A percentile compares a stretch with the other conserved stretches of the same genome.
phyloP scores from a whole-genome alignment of 2,797 vertebrate genomes.

The Distichodus sexfasciatus region DNA sequence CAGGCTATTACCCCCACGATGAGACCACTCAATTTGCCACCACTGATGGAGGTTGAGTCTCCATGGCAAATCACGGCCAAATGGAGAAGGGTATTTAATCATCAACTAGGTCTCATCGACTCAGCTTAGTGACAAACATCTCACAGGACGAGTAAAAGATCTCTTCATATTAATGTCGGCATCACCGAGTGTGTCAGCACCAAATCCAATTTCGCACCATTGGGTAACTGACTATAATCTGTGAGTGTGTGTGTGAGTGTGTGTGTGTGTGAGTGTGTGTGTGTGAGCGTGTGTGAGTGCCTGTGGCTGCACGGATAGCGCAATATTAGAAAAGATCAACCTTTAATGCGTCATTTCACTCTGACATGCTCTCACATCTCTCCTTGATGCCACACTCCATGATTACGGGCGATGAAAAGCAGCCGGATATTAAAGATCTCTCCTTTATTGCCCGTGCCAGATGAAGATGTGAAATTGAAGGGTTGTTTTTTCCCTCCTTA shows the following conservation, averaged over 20 bases:
- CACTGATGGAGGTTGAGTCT: conserved; percentile 32
- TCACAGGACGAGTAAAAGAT: conserved; percentile 56
- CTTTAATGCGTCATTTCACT: conserved; percentile 40
- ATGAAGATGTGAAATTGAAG: conserved; percentile 6
- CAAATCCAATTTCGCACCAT: conserved; percentile 54
- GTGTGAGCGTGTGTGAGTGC: too few relatives aligned
- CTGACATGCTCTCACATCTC: conserved; percentile 16
- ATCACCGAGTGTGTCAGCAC: conserved; percentile 42
- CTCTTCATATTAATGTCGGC: conserved; percentile 47
- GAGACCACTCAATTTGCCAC: conserved; percentile 50
- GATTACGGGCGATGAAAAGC: conserved; percentile 30
- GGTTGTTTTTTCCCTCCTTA: background rate
- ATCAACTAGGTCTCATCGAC: conserved; percentile 38
- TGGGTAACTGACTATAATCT: conserved; percentile 49
- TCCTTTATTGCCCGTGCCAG: conserved; percentile 26
- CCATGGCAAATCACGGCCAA: conserved; percentile 44
- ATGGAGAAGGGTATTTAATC: conserved; percentile 49
- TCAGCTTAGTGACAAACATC: conserved; percentile 49
- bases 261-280: background rate
- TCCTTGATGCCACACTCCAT: conserved; percentile 11
- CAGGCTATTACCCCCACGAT: conserved; percentile 47
- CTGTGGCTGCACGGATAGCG: conserved; percentile 16
- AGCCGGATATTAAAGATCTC: conserved; percentile 25
- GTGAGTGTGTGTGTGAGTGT: conserved; percentile 8
- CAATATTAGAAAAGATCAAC: conserved; percentile 24